Base-by-base conservation (phyloP, 2,888 invertebrate genomes). In the Lasioglossum zephyrum region DNA sequence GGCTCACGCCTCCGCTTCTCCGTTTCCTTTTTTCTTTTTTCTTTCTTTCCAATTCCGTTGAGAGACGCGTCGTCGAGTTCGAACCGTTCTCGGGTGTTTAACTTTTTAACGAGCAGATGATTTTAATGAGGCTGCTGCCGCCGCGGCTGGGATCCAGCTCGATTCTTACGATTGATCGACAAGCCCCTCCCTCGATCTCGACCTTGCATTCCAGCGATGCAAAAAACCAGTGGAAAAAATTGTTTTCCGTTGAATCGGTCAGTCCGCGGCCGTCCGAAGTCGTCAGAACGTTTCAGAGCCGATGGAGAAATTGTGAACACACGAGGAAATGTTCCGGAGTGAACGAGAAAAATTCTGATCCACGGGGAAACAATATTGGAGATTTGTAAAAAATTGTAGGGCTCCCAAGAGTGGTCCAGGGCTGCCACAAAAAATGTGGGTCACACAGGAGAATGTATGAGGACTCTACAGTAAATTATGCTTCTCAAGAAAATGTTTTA, bases 71-170 rank as follows among this genome's bases (percentile, higher is more conserved):
- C 39, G 9, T 39, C 31, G 22, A 47, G n/a, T 16, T 63, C 18
- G 53, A 22, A 16, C 5, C 47, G 16, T 16, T 4, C 47, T 31
- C 4, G 5, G 26, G 31, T 16, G 16, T 72, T 72, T 63, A 18
- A 76, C 66, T 80, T 76, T 53, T 76, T 72, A 49, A 44, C 57
- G 72, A 47, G 69, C 60, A 31, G 73, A 81, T 72, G 47, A 76
- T 69, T 75, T 77, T 44, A 60, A 72, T 57, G 78, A 81, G 66
- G 41, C 47, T 49, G 73, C 39, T 2, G 63, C 57, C 53, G 36
- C 70, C 22, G n/a, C 70, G 47, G 36, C 31, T 31, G 57, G 39
- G 22, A 22, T 13, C 26, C 16, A 39, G 53, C 16, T 73, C 72
- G 69, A 69, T 77, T 53, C 77, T 53, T 49, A 53, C 60, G 44